Evolutionary conservation across 2,113 vertebrate genomes (phyloP).

Genomic region (Tychaedon coryphoeus): DNA sequence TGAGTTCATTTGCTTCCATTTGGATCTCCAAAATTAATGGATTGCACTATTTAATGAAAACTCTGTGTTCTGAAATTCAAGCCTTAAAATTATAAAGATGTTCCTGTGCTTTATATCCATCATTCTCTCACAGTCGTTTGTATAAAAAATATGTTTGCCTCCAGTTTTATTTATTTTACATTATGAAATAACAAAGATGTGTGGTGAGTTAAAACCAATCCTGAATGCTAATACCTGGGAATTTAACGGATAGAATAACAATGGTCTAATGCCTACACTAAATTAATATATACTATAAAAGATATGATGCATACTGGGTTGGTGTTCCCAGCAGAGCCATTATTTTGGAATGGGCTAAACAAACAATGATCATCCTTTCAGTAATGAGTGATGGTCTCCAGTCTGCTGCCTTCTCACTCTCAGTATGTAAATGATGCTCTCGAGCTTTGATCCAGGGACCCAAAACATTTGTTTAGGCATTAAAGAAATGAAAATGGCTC

Average conservation of each 20-base stretch:
- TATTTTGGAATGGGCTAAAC: conserved; percentile 42
- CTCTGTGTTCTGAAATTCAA: neutral
- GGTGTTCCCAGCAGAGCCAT: conserved; percentile 27
- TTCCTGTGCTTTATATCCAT: conserved; percentile 15
- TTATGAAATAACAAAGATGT: conserved; percentile 35
- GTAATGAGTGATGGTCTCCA: conserved; percentile 34
- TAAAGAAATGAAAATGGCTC: neutral
- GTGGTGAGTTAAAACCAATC: neutral
- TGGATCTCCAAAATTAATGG: conserved; percentile 43
- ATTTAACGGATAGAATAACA: conserved; percentile 24
- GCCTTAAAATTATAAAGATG: conserved; percentile 48
- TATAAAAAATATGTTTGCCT: neutral
- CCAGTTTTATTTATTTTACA: conserved; percentile 57
- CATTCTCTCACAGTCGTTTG: neutral
- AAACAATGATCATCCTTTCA: conserved; percentile 24
- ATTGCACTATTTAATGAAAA: conserved; percentile 48
- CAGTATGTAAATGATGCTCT: neutral
- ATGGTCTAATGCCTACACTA: neutral
- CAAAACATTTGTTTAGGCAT: neutral
- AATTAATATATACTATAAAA: conserved; percentile 39
- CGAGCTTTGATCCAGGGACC: neutral
- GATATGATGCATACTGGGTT: conserved; percentile 21
- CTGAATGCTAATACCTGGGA: conserved; percentile 45
- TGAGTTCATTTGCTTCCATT: conserved; percentile 53
- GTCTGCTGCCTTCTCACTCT: conserved; percentile 17